phyloP scores from a whole-genome alignment of 2,113 vertebrate genomes.

The Perca flavescens region DNA sequence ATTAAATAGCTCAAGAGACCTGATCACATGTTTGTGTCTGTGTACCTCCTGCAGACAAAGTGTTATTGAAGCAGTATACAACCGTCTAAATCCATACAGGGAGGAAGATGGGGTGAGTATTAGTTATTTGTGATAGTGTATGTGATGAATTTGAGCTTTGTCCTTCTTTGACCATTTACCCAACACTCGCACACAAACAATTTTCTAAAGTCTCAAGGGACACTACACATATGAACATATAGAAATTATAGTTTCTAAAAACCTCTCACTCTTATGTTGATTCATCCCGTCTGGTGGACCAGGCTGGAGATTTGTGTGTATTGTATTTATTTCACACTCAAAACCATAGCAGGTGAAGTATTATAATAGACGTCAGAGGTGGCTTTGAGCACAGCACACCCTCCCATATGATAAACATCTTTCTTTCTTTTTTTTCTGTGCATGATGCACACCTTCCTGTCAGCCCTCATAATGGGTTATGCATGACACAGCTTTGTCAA shows the following conservation, averaged over 20 bases:
- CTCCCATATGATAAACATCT: slow-evolving; percentile 17
- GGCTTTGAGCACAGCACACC: slow-evolving; percentile 3
- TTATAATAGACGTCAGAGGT: slow-evolving; percentile 12
- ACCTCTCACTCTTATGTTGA: neutral
- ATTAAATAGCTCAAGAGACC: neutral
- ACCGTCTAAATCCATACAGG: slow-evolving; percentile 96
- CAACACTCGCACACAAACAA: neutral
- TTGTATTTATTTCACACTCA: neutral
- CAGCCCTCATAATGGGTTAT: neutral
- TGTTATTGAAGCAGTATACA: slow-evolving; percentile 98
- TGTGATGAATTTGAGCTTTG: neutral
- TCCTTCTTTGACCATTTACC: slow-evolving; percentile 6
- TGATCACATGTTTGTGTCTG: slow-evolving; percentile 13
- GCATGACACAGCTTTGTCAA: slow-evolving; percentile 22
- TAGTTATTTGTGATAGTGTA: slow-evolving; percentile 52
- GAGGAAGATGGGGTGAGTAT: slow-evolving; percentile 97
- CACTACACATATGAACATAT: neutral
- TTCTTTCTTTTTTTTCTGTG: slow-evolving; percentile 5
- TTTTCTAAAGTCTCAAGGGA: neutral
- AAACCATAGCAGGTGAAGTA: neutral
- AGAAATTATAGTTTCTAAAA: neutral
- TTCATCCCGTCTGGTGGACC: slow-evolving; percentile 6
- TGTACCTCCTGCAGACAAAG: slow-evolving; percentile 87
- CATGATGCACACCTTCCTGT: slow-evolving; percentile 31
- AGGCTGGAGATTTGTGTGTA: neutral